A percentile compares a stretch with the other conserved stretches of the same genome.
phyloP scores from a whole-genome alignment of 2,113 vertebrate genomes.

The Tragelaphus buxtoni region DNA sequence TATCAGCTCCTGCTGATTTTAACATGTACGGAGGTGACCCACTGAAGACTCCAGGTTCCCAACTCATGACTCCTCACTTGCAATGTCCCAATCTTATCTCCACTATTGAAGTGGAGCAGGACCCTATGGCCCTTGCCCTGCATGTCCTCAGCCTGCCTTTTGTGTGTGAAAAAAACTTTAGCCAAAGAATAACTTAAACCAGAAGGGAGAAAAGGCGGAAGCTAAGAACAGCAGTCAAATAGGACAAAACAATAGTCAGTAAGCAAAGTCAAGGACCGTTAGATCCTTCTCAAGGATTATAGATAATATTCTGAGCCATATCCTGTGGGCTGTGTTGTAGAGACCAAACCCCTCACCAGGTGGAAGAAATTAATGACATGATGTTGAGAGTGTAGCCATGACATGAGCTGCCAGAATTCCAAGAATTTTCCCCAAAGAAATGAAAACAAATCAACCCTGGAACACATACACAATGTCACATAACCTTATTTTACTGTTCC shows the following conservation, averaged over 20 bases:
- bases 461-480: not conserved
- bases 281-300: not conserved
- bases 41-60: not conserved
- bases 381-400: not conserved
- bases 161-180: not conserved
- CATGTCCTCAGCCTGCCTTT: not conserved
- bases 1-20: no score
- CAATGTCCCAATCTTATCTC: not conserved
- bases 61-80: not conserved
- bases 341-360: not conserved
- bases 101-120: not conserved
- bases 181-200: not conserved
- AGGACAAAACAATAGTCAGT: not conserved
- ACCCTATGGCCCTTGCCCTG: not conserved
- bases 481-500: not conserved
- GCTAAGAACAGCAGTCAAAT: not conserved
- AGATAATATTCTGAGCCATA: not conserved
- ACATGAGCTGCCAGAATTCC: not conserved
- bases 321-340: not conserved
- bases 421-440: not conserved
- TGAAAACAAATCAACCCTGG: not conserved
- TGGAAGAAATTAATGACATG: not conserved
- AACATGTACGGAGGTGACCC: not conserved
- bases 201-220: not conserved
- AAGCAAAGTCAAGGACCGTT: not conserved